phyloP scores from a whole-genome alignment of 2,888 invertebrate species.

The Cryptocephalus primarius region DNA sequence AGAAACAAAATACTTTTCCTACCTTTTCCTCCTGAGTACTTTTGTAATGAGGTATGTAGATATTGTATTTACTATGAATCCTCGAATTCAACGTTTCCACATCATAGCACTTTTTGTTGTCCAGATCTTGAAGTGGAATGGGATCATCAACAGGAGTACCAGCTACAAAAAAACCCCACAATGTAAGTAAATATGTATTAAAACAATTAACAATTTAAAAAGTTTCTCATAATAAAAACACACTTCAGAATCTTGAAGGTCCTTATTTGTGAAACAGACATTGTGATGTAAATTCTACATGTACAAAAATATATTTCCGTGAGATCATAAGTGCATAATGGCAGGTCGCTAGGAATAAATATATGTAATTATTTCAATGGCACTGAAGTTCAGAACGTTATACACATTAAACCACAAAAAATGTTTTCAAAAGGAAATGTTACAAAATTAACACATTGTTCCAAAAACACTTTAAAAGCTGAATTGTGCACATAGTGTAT shows the following conservation, averaged over 20 bases:
- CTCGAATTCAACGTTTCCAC: conserved; percentile 17
- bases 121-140: conserved; percentile 17
- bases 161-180: conserved; percentile 7
- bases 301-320: not conserved
- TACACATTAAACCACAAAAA: no score
- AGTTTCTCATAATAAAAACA: no score
- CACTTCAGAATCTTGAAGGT: no score
- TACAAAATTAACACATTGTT: no score
- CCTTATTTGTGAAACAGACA: no score
- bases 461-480: no score
- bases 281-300: no score
- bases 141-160: conserved; percentile 23
- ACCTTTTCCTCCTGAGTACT: conserved; percentile 18
- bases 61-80: conserved; percentile 19
- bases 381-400: no score
- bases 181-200: not conserved
- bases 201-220: not conserved
- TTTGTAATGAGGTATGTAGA: conserved; percentile 17
- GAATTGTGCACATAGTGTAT: no score
- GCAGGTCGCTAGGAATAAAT: not conserved
- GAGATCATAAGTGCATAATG: not conserved
- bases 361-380: no score
- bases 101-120: conserved; percentile 18
- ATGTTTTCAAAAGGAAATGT: no score
- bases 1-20: conserved; percentile 3